These are phyloP conservation scores for Nannoperca australis DNA, from an alignment of 2,797 vertebrate genomes.

Conservation along the genomic window DNA sequence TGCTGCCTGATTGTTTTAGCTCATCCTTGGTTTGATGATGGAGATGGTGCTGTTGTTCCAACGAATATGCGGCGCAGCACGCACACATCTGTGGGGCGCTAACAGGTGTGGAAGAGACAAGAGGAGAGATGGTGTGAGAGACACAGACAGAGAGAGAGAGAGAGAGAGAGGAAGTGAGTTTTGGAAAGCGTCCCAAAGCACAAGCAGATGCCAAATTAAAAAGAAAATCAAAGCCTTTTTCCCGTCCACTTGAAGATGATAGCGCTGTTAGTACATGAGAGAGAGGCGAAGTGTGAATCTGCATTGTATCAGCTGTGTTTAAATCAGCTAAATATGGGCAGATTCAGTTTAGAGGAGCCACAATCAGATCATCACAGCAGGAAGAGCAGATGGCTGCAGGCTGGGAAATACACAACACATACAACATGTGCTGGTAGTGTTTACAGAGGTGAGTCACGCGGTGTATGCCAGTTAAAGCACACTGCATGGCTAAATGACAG, in stretches of 20 bases:
- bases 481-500: background rate
- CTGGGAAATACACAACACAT: conserved; percentile 17
- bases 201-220: conserved; percentile 62
- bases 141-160: background rate
- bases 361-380: conserved; percentile 40
- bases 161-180: conserved; percentile 36
- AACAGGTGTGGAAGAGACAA: conserved; percentile 91
- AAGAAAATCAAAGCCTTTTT: conserved; percentile 70
- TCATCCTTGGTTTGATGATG: conserved; percentile 91
- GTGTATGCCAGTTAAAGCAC: background rate
- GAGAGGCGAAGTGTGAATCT: conserved; percentile 17
- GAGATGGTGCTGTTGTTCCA: conserved; percentile 89
- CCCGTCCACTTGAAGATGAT: conserved; percentile 71
- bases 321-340: conserved; percentile 37
- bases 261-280: conserved; percentile 24
- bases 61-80: conserved; percentile 80
- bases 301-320: conserved; percentile 49
- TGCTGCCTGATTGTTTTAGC: conserved; percentile 93
- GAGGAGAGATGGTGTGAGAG: conserved; percentile 56
- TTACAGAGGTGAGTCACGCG: conserved; percentile 9
- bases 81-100: conserved; percentile 87
- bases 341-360: conserved; percentile 28
- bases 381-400: conserved; percentile 35
- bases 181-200: conserved; percentile 63
- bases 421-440: conserved; percentile 2